Base-by-base conservation (phyloP, 2,888 invertebrate species). In the Sclerodermus sp. region DNA sequence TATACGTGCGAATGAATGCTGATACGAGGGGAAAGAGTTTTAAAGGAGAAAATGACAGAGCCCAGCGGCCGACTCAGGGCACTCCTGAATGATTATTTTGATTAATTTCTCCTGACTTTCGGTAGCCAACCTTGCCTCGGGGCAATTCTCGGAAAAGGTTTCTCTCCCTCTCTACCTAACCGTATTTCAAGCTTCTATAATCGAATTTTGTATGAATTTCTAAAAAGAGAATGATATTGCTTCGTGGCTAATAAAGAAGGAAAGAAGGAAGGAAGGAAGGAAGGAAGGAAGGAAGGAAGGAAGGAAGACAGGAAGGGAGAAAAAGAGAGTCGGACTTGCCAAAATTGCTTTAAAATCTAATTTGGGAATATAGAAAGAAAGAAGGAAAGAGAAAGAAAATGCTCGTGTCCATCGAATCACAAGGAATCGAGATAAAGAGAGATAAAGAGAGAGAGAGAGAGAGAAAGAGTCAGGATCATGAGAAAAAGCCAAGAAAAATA, bases 81-180 rank as follows among this genome's bases (percentile, higher is more conserved):
- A 61, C 60, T 47, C 34, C 34, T 55, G 55, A 66, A 64, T 68
- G 67, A 70, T 70, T 68, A 69, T 69, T 70, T 70, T 70, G 68
- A 70, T 70, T 70, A 70, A 70, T 70, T 70, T 69, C 69, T 64
- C 62, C 63, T 61, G 66, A 65, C 68, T 60, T 70, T 69, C 69
- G 68, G 70, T 70, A 69, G 68, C 70, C 56, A 51, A 60, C 55
- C 52, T 55, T 53, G 64, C 70, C 64, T 60, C 58, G 51, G 60
- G 60, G 56, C 45, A 47, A 34, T 16, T 38, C 38, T 15, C 31
- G 5, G 38, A 38, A 16, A 34, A 34, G 34, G 10, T 14, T 12
- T n/a, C n/a, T n/a, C n/a, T n/a, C n/a, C n/a, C 37, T 5, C 10
- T 12, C 37, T 36, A 8, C n/a, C 46, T 47, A 56, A 49, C 53